Evolutionary conservation across 2,888 invertebrate species (phyloP).

Genomic region (Amphipoea oculea): DNA sequence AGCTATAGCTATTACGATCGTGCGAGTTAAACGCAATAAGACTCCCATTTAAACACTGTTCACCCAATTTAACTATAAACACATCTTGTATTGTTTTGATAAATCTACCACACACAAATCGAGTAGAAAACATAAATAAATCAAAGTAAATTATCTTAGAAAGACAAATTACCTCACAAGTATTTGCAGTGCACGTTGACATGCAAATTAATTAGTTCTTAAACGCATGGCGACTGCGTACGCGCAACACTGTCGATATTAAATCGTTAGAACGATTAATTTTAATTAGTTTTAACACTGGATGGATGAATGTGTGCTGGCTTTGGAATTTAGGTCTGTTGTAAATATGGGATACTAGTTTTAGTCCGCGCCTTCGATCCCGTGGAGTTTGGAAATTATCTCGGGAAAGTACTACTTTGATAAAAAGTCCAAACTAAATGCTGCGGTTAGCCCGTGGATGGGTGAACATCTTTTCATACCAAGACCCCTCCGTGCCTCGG

Average conservation of each 20-base stretch:
- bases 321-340: not conserved
- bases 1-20: not conserved
- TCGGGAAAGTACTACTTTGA: too few relatives aligned
- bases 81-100: not conserved
- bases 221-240: conserved; percentile 17
- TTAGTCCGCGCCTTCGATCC: not conserved
- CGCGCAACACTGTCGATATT: conserved; percentile 14
- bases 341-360: not conserved
- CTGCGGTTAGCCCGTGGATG: too few relatives aligned
- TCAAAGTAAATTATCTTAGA: conserved; percentile 4
- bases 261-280: not conserved
- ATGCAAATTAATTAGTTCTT: conserved; percentile 22
- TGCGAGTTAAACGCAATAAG: not conserved
- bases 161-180: conserved; percentile 12
- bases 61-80: not conserved
- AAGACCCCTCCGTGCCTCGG: too few relatives aligned
- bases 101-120: not conserved
- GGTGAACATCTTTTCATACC: too few relatives aligned
- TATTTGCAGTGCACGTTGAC: conserved; percentile 4
- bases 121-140: not conserved
- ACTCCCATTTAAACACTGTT: not conserved
- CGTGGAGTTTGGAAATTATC: not conserved
- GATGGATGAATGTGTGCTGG: not conserved
- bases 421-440: not conserved
- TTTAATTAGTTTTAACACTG: conserved; percentile 14